These are phyloP conservation scores for Catagonus wagneri DNA, from an alignment of 2,113 vertebrate species.

Conservation along the genomic window DNA sequence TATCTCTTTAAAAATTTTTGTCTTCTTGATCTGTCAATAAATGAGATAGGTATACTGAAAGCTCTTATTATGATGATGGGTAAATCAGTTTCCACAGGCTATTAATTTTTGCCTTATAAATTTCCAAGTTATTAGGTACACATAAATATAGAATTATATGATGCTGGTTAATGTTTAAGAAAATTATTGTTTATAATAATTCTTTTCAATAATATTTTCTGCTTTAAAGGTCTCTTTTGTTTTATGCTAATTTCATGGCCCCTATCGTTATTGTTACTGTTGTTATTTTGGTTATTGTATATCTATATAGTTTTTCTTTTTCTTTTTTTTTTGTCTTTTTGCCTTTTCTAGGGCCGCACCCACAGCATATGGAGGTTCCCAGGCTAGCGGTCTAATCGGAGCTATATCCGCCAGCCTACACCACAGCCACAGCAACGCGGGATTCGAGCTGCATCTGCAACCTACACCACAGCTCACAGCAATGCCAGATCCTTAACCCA, in stretches of 20 bases:
- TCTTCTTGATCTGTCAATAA: slow-evolving; percentile 45
- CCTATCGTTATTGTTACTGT: not conserved
- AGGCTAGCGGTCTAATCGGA: no score
- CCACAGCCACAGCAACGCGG: no score
- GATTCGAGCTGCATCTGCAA: no score
- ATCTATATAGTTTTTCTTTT: not conserved
- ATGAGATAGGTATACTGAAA: not conserved
- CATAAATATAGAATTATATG: slow-evolving; percentile 9
- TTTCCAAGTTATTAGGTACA: not conserved
- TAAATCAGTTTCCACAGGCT: not conserved
- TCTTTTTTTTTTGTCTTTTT: no score
- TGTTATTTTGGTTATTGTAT: slow-evolving; percentile 35
- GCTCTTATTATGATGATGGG: not conserved
- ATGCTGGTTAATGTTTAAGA: not conserved
- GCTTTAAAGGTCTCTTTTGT: slow-evolving; percentile 53
- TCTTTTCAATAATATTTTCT: slow-evolving; percentile 17
- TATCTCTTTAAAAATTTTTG: not conserved
- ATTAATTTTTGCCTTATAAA: slow-evolving; percentile 38
- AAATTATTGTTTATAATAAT: not conserved
- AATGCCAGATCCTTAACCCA: no score
- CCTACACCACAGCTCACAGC: no score
- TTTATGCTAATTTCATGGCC: slow-evolving; percentile 27
- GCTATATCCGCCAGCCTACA: no score
- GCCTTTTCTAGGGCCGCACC: no score
- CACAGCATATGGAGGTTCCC: no score